phyloP scores from a whole-genome alignment of 2,888 invertebrate genomes.

The Sympetrum striolatum region DNA sequence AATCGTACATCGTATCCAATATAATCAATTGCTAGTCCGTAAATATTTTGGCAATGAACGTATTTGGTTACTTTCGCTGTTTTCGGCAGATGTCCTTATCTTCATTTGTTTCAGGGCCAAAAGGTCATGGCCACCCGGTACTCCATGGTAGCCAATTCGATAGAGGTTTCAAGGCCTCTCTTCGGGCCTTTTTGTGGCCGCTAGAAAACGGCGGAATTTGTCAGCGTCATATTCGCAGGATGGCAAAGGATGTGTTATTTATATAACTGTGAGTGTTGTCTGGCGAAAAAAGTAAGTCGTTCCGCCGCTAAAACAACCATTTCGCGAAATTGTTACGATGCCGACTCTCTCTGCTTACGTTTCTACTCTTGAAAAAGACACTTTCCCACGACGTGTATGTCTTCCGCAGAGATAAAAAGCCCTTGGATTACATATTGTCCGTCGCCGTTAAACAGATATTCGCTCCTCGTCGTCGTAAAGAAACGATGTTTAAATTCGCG shows the following conservation, averaged over 20 bases:
- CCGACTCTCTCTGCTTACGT: background rate
- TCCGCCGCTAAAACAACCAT: background rate
- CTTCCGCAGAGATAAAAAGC: background rate
- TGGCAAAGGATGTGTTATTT: background rate
- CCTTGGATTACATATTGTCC: background rate
- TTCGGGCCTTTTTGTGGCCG: background rate
- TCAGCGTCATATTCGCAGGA: background rate
- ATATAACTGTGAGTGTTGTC: background rate
- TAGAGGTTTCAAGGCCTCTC: background rate
- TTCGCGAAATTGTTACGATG: background rate
- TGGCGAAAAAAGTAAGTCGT: background rate
- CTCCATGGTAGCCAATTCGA: background rate
- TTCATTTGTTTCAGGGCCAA: background rate
- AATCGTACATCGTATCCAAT: too few relatives aligned
- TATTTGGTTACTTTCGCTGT: background rate
- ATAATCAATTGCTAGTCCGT: background rate
- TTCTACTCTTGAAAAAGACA: background rate
- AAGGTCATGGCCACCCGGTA: conserved; percentile 23
- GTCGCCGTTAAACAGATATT: conserved; percentile 20
- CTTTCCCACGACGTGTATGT: background rate
- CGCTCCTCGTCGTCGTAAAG: background rate
- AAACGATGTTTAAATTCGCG: background rate
- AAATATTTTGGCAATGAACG: background rate
- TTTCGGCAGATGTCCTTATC: background rate
- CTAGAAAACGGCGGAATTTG: background rate